These are phyloP conservation scores for Pempheris klunzingeri DNA, from an alignment of 2,797 vertebrate genomes.

Conservation along the genomic window DNA sequence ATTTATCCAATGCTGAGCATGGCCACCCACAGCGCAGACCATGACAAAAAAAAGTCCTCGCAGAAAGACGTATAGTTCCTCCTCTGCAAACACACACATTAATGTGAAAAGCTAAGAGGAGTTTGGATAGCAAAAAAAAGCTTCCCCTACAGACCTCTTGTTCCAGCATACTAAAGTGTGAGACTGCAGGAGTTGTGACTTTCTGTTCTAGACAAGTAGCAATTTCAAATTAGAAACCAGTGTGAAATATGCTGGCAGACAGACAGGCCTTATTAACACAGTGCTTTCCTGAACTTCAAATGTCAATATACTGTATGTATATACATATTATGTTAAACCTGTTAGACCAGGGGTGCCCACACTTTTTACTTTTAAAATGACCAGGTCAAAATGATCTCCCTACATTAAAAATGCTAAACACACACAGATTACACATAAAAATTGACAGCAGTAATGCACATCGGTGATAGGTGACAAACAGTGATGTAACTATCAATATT, in stretches of 20 bases:
- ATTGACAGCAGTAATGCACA: no score
- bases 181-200: slow-evolving; percentile 18
- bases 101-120: background rate
- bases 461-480: no score
- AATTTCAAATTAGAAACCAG: slow-evolving; percentile 14
- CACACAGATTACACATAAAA: no score
- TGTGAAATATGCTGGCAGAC: slow-evolving; percentile 19
- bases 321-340: no score
- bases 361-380: no score
- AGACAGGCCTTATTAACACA: slow-evolving; percentile 1
- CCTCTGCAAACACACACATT: background rate
- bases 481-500: no score
- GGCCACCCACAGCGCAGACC: slow-evolving; percentile 20
- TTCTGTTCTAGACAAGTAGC: slow-evolving; percentile 5
- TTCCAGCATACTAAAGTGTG: background rate
- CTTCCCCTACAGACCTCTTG: background rate
- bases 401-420: no score
- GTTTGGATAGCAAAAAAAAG: background rate
- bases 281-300: no score
- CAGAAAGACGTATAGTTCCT: slow-evolving; percentile 6
- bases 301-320: background rate
- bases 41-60: background rate
- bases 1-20: slow-evolving; percentile 15
- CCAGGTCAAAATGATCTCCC: no score
- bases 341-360: no score